Evolutionary conservation across 2,888 invertebrate genomes (phyloP).

Genomic region (Cataglyphis livida): DNA sequence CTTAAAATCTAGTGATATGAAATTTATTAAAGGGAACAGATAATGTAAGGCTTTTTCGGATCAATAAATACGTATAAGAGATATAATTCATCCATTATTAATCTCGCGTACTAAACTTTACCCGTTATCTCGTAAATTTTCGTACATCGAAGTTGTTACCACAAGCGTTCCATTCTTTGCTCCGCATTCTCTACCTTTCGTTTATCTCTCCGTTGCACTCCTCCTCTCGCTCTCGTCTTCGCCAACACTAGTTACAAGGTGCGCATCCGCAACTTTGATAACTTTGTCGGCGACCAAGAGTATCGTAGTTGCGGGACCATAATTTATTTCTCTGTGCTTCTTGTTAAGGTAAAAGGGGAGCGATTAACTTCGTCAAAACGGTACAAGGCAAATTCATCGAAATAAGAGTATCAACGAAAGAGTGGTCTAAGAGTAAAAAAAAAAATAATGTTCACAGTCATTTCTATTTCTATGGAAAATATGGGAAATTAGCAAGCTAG

Average conservation of each 20-base stretch:
- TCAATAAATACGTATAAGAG: constrained; percentile 29
- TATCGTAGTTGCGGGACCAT: constrained; percentile 33
- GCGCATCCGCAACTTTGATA: constrained; percentile 56
- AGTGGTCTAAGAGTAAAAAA: not conserved
- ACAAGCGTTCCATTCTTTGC: constrained; percentile 30
- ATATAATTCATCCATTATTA: constrained; percentile 51
- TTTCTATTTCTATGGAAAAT: not conserved
- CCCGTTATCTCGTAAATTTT: constrained; percentile 47
- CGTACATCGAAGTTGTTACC: constrained; percentile 40
- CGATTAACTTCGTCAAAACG: constrained; percentile 55
- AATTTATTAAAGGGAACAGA: not conserved
- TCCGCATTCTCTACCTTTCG: constrained; percentile 33
- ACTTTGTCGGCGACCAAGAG: constrained; percentile 47
- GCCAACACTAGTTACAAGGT: constrained; percentile 39
- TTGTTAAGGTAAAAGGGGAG: constrained; percentile 45
- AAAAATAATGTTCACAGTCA: not conserved
- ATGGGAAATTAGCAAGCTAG: not conserved
- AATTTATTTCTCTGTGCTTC: constrained; percentile 61
- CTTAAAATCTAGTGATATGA: not conserved
- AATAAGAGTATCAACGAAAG: constrained; percentile 8
- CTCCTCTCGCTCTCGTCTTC: constrained; percentile 1
- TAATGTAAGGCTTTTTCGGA: not conserved
- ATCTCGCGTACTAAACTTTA: constrained; percentile 35
- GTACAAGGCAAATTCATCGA: constrained; percentile 6
- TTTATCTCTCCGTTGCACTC: not conserved